A percentile compares a stretch with the other conserved stretches of the same genome.
These are phyloP conservation scores for Solea solea DNA, from an alignment of 2,113 vertebrate species.

Conservation along the genomic window DNA sequence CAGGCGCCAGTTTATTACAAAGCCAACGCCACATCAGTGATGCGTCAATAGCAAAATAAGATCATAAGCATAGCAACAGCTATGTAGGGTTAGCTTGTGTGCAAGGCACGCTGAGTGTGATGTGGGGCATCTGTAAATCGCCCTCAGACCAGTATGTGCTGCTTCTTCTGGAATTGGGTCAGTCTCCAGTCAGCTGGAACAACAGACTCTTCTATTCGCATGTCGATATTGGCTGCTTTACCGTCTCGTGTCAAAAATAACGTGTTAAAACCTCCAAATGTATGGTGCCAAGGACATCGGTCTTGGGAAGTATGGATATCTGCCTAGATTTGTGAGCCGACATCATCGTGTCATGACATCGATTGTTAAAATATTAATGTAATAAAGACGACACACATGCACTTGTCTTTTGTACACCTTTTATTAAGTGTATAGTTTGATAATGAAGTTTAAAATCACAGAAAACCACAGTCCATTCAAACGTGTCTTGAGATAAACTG, in stretches of 20 bases:
- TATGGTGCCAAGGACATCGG: constrained; percentile 12
- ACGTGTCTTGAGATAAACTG: neutral
- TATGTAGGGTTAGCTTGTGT: constrained; percentile 40
- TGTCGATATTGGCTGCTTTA: neutral
- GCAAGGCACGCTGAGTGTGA: constrained; percentile 33
- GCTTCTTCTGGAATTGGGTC: constrained; percentile 40
- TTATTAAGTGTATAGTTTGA: neutral
- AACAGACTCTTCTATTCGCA: constrained; percentile 1
- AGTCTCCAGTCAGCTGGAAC: constrained; percentile 39
- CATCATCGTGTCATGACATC: neutral
- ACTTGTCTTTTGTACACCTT: too few species aligned
- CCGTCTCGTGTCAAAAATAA: neutral
- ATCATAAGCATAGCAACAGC: constrained; percentile 2
- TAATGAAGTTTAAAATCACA: neutral
- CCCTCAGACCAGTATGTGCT: constrained; percentile 25
- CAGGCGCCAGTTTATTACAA: neutral
- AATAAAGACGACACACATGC: too few species aligned
- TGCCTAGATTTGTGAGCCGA: neutral
- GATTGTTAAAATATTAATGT: neutral
- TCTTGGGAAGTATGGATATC: neutral
- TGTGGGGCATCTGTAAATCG: constrained; percentile 18
- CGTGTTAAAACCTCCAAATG: neutral
- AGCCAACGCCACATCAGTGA: neutral
- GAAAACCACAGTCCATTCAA: neutral
- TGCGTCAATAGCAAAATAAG: neutral